A percentile compares a stretch with the other conserved stretches of the same genome.
Conservation (phyloP, 2,888 invertebrate genomes). For the Onthophagus sagittarius region DNA sequence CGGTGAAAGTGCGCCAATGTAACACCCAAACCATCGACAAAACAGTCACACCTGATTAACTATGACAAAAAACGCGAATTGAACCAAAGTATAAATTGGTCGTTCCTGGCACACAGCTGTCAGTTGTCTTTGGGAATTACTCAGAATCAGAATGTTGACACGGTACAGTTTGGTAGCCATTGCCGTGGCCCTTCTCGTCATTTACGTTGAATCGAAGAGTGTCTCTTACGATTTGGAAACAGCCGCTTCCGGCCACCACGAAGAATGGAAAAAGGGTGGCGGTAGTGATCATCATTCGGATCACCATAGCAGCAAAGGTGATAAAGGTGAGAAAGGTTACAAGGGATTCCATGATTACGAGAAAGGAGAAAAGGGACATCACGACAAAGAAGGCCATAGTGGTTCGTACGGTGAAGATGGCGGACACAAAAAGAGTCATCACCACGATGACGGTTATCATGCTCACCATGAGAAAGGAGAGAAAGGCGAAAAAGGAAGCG, state of each 20-base stretch:
- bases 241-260: constrained; percentile 44
- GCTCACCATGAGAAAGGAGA: constrained; percentile 64
- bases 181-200: background rate
- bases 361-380: constrained; percentile 63
- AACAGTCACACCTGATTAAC: background rate
- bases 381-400: constrained; percentile 63
- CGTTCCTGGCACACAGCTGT: background rate
- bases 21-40: background rate
- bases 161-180: constrained; percentile 6
- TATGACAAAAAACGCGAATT: background rate
- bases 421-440: constrained; percentile 59
- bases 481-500: constrained; percentile 63
- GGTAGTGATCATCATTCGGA: constrained; percentile 56
- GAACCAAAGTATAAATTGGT: constrained; percentile 4
- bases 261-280: constrained; percentile 52
- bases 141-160: background rate
- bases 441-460: constrained; percentile 62
- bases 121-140: constrained; percentile 3
- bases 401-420: constrained; percentile 62
- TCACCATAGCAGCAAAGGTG: constrained; percentile 55
- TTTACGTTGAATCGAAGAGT: constrained; percentile 12
- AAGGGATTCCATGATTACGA: constrained; percentile 62
- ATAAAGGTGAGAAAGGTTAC: constrained; percentile 64
- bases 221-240: constrained; percentile 31
- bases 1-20: background rate